Evolutionary conservation across 2,888 invertebrate species (phyloP).

Genomic region (Hyposoter dolosus): DNA sequence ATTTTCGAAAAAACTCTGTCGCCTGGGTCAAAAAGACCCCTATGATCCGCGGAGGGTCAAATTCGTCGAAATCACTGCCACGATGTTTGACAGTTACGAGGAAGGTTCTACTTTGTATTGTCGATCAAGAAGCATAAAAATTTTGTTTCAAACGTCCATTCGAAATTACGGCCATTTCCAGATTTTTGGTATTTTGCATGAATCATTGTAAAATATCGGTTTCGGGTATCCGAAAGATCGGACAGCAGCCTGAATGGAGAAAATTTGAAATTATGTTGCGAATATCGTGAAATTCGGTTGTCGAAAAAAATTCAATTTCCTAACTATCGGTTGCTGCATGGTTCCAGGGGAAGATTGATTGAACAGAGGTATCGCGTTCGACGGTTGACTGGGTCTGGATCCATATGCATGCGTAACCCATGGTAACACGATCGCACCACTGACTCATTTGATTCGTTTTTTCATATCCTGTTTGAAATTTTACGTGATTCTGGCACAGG

Average conservation of each 20-base stretch:
- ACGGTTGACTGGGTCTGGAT: conserved; percentile 6
- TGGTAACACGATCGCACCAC: conserved; percentile 28
- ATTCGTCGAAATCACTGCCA: too few species aligned
- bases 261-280: background rate
- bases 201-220: background rate
- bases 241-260: background rate
- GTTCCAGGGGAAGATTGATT: conserved; percentile 22
- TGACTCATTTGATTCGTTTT: conserved; percentile 40
- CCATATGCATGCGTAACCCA: conserved; percentile 20
- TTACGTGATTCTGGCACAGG: background rate
- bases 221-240: background rate
- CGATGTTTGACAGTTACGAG: too few species aligned
- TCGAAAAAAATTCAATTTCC: conserved; percentile 14
- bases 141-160: background rate
- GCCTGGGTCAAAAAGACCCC: too few species aligned
- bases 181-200: background rate
- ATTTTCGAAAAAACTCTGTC: too few species aligned
- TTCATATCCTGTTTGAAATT: conserved; percentile 20
- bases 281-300: background rate
- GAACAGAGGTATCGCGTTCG: conserved; percentile 12
- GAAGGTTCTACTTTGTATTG: too few species aligned
- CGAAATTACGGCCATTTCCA: background rate
- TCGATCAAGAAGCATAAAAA: too few species aligned
- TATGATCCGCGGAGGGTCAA: too few species aligned
- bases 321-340: background rate